phyloP scores from a whole-genome alignment of 2,113 vertebrate species.

The Megaleporinus macrocephalus region DNA sequence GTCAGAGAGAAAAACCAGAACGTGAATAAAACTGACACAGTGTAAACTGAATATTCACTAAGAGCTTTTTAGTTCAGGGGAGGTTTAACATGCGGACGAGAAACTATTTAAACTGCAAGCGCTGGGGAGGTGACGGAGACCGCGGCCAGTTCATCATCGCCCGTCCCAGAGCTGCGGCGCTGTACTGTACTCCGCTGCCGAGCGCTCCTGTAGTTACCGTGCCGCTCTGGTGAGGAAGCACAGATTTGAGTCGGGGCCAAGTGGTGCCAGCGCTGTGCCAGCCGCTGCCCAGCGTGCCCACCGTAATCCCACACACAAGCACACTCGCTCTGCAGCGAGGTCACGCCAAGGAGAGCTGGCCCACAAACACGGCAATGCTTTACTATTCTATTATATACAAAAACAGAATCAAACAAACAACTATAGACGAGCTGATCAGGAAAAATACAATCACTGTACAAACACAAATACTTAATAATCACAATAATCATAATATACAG shows the following conservation, averaged over 20 bases:
- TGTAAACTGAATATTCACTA: not conserved
- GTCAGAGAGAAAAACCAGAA: slow-evolving; percentile 8
- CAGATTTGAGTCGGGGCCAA: slow-evolving; percentile 6
- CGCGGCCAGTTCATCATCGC: not conserved
- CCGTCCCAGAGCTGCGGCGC: too few species aligned
- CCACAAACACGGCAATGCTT: not conserved
- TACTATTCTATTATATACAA: not conserved
- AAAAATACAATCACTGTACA: too few species aligned
- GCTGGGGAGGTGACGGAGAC: not conserved
- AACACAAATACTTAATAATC: not conserved
- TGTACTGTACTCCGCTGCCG: slow-evolving; percentile 61
- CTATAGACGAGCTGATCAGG: not conserved
- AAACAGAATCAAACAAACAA: not conserved
- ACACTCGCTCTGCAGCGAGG: not conserved
- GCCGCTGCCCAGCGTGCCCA: slow-evolving; percentile 14
- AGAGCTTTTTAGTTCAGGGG: not conserved
- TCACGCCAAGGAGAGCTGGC: slow-evolving; percentile 24
- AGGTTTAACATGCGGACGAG: not conserved
- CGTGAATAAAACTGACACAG: not conserved
- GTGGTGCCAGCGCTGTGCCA: slow-evolving; percentile 8
- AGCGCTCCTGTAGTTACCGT: not conserved
- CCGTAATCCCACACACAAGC: slow-evolving; percentile 22
- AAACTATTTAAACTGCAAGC: not conserved
- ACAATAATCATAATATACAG: not conserved
- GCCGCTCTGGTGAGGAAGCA: not conserved